A percentile compares a stretch with the other conserved stretches of the same genome.
Evolutionary conservation across 2,797 vertebrate species (phyloP).

Genomic region (Chromis chromis): DNA sequence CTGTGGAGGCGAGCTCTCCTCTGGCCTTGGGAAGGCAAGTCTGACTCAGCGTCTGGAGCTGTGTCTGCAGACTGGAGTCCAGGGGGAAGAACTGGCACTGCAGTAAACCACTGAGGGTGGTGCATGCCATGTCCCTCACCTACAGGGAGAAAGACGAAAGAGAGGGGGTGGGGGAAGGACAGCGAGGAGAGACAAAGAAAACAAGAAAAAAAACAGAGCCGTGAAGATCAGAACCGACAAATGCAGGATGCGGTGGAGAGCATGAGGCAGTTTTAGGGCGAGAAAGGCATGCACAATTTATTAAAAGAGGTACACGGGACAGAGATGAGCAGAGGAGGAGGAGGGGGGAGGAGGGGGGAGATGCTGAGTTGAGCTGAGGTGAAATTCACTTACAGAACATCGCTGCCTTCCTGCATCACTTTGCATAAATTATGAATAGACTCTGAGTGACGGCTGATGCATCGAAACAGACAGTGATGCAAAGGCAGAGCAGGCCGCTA

Average conservation of each 20-base stretch:
- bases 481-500: constrained; percentile 10
- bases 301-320: constrained; percentile 49
- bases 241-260: constrained; percentile 41
- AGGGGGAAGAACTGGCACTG: constrained; percentile 96
- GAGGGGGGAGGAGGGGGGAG: not conserved
- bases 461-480: constrained; percentile 53
- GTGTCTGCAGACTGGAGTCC: constrained; percentile 92
- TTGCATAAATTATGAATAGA: constrained; percentile 73
- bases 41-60: constrained; percentile 97
- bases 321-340: constrained; percentile 29
- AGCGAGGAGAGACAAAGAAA: constrained; percentile 13
- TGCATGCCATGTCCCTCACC: constrained; percentile 98
- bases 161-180: not conserved
- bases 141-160: constrained; percentile 60
- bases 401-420: constrained; percentile 62
- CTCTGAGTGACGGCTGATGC: constrained; percentile 54
- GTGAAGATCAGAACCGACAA: constrained; percentile 49
- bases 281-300: constrained; percentile 57
- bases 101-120: constrained; percentile 94
- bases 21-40: constrained; percentile 93
- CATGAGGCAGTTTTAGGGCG: constrained; percentile 47
- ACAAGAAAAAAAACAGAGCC: constrained; percentile 2
- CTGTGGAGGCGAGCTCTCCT: constrained; percentile 88
- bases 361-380: constrained; percentile 66
- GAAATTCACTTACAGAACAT: constrained; percentile 62